Evolutionary conservation across 2,888 invertebrate genomes (phyloP), one percentile per base, ranked within the genome.

Genomic region (Euzetes globulus): DNA sequence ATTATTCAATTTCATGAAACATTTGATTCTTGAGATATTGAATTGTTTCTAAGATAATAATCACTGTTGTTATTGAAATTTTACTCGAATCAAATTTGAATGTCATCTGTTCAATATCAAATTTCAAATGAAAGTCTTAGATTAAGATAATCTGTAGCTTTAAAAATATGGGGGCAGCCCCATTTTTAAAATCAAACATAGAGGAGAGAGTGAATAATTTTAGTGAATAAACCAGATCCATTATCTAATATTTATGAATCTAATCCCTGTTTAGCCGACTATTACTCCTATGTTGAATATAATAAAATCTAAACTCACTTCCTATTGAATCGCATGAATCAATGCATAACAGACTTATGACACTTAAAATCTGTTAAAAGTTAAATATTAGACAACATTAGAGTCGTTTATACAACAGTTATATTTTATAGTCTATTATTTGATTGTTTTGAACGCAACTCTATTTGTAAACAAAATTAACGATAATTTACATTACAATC

Each of bases 381-480:
- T 50, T 50, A 50, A 50, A 50, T 50, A 50, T 19, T 19, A 50
- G 50, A 50, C 50, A 50, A 19, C 50, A 50, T 19, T 50, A 11
- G 19, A 50, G 29, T 27, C 29, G 17, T 60, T 27, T 60, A 60
- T 27, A 60, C 19, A 22, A 60, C n/a, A 27, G 19, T 60, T 60
- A 60, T 22, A 60, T 60, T 25, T 52, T 52, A 25, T 52, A 52
- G 19, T 52, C 29, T 27, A 60, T 15, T 63, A 33, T 63, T 63
- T 63, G 63, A 63, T 63, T 63, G 63, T 63, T 63, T 33, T 27
- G 27, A 63, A 63, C 63, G 63, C 63, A 63, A 27, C 63, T 63
- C 37, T 29, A 11, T 63, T 63, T 63, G 29, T 17, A 63, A 63
- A 63, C 19, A 33, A 63, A 27, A 63, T 33, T 63, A 63, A 37